Conservation (phyloP, 2,797 vertebrate species). For the Scolopax rusticola region DNA sequence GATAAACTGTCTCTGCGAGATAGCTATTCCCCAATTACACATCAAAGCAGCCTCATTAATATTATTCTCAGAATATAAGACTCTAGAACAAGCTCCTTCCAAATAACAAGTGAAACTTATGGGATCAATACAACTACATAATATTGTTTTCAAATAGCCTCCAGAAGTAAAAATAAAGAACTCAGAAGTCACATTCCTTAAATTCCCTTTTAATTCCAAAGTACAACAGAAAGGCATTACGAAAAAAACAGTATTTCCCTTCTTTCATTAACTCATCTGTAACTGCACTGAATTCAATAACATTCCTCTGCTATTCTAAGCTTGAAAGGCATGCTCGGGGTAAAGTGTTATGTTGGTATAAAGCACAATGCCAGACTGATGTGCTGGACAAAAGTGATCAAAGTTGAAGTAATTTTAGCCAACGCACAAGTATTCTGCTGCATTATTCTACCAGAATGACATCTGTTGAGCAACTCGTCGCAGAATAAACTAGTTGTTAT, state of each 20-base stretch:
- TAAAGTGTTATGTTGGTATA: conserved; percentile 93
- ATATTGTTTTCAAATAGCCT: conserved; percentile 49
- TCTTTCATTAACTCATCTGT: conserved; percentile 91
- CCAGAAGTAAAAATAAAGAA: conserved; percentile 70
- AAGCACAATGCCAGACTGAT: conserved; percentile 97
- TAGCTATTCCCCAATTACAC: background rate
- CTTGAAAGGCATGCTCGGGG: conserved; percentile 86
- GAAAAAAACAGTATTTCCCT: conserved; percentile 99
- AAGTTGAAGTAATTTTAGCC: conserved; percentile 89
- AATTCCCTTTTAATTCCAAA: conserved; percentile 92
- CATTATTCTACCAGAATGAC: conserved; percentile 90
- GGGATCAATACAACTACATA: conserved; percentile 2
- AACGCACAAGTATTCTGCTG: conserved; percentile 86
- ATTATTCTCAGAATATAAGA: conserved; percentile 5
- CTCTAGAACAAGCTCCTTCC: background rate
- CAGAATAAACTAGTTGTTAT: conserved; percentile 91
- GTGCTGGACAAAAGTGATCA: conserved; percentile 94
- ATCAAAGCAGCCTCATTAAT: background rate
- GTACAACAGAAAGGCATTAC: conserved; percentile 87
- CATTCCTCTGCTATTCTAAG: conserved; percentile 93
- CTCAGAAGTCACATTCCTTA: conserved; percentile 83
- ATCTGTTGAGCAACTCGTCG: conserved; percentile 90
- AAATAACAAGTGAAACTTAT: background rate
- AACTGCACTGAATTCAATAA: conserved; percentile 93
- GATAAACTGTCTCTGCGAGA: background rate